These are phyloP conservation scores for Drosophila trapezifrons DNA, from an alignment of 1,140 invertebrate species.

Conservation along the genomic window DNA sequence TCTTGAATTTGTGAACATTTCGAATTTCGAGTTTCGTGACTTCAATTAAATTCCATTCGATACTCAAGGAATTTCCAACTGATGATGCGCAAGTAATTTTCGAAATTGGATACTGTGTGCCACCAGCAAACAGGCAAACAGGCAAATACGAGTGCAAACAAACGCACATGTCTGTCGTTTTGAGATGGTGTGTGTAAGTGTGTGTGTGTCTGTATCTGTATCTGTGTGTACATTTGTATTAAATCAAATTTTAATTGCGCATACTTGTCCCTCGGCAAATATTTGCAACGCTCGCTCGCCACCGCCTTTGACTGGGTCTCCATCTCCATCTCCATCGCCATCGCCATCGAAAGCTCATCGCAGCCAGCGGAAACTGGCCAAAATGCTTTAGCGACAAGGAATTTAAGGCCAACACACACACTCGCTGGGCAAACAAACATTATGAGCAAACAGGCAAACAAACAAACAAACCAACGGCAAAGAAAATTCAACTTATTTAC, in stretches of 20 bases:
- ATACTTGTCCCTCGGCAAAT: conserved; percentile 81
- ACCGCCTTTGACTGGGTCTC: conserved; percentile 69
- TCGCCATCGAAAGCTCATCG: conserved; percentile 4
- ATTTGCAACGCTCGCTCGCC: conserved; percentile 71
- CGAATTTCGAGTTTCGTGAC: conserved; percentile 56
- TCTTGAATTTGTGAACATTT: conserved; percentile 77
- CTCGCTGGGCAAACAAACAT: conserved; percentile 64
- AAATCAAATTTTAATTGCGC: conserved; percentile 83
- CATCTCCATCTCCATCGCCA: neutral
- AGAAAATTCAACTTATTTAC: conserved; percentile 34
- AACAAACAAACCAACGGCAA: conserved; percentile 35
- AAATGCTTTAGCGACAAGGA: conserved; percentile 76
- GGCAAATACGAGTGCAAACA: conserved; percentile 48
- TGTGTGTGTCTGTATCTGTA: conserved; percentile 9
- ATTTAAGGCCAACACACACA: conserved; percentile 67
- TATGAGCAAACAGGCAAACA: conserved; percentile 71
- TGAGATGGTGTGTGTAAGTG: conserved; percentile 5
- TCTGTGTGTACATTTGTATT: conserved; percentile 73
- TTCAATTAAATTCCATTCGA: conserved; percentile 84
- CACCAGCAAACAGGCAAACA: conserved; percentile 77
- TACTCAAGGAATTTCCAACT: conserved; percentile 80
- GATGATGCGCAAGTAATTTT: conserved; percentile 82
- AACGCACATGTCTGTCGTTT: conserved; percentile 28
- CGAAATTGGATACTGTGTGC: conserved; percentile 80
- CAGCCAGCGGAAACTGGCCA: conserved; percentile 37